A percentile compares a stretch with the other conserved stretches of the same genome.
Evolutionary conservation across 2,888 invertebrate species (phyloP).

Genomic region (Drosophila subsilvestris): DNA sequence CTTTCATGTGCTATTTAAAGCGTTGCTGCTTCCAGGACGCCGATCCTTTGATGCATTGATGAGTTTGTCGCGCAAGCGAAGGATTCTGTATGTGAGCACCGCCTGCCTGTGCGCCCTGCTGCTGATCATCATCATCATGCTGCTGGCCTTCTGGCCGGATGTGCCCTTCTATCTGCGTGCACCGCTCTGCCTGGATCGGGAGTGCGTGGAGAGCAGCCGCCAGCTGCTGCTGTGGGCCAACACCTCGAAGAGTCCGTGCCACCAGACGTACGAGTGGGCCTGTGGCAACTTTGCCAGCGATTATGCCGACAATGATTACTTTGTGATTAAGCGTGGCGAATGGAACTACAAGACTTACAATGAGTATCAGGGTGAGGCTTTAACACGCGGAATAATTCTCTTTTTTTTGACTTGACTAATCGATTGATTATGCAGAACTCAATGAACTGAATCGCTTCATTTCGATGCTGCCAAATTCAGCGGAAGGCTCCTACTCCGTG

Average conservation of each 20-base stretch:
- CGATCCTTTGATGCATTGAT: slow-evolving; percentile 80
- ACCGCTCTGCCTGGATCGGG: slow-evolving; percentile 82
- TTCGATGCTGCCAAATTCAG: slow-evolving; percentile 80
- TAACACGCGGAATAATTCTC: no score
- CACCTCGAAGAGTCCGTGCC: slow-evolving; percentile 81
- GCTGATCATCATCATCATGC: slow-evolving; percentile 80
- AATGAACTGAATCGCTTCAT: slow-evolving; percentile 82
- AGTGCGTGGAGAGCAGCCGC: slow-evolving; percentile 82
- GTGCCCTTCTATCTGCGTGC: slow-evolving; percentile 83
- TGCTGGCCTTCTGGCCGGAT: slow-evolving; percentile 83
- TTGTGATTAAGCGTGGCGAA: slow-evolving; percentile 83
- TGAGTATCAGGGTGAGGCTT: slow-evolving; percentile 82
- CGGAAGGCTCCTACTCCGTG: slow-evolving; percentile 77
- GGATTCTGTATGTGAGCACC: slow-evolving; percentile 81
- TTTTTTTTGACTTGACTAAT: not conserved
- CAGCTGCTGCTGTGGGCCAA: slow-evolving; percentile 83
- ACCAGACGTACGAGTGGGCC: slow-evolving; percentile 83
- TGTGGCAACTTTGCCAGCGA: slow-evolving; percentile 83
- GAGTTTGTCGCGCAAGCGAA: slow-evolving; percentile 81
- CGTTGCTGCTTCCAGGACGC: slow-evolving; percentile 82
- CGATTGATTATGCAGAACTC: slow-evolving; percentile 66
- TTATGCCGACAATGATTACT: slow-evolving; percentile 81
- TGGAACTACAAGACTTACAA: slow-evolving; percentile 83
- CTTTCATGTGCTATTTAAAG: slow-evolving; percentile 40
- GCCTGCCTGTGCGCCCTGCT: slow-evolving; percentile 82